These are phyloP conservation scores for Acrocyrtus sp. DNA, from an alignment of 2,888 invertebrate genomes.

Conservation along the genomic window DNA sequence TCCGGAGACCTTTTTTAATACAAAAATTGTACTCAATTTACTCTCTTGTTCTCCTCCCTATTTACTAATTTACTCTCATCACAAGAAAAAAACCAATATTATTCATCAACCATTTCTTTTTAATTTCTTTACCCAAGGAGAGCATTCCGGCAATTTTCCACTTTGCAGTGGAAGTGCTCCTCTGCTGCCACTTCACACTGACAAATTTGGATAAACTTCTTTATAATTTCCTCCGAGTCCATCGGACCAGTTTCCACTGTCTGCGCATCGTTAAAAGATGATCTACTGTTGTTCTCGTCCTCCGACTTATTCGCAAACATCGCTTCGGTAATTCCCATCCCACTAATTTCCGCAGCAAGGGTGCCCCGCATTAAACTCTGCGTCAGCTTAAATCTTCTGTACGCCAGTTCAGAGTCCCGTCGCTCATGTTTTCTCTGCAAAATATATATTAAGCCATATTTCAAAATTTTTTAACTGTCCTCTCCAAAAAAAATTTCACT, in stretches of 20 bases:
- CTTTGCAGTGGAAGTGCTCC: conserved; percentile 89
- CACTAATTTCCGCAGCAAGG: conserved; percentile 58
- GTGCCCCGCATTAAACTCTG: conserved; percentile 70
- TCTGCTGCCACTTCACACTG: conserved; percentile 66
- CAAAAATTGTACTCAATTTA: conserved; percentile 45
- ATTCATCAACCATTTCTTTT: no score
- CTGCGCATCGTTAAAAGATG: conserved; percentile 52
- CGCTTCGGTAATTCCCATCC: conserved; percentile 44
- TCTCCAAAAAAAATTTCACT: no score
- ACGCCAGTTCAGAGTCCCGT: conserved; percentile 89
- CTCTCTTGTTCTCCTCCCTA: no score
- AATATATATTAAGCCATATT: not conserved
- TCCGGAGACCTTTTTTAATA: conserved; percentile 67
- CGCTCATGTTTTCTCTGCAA: conserved; percentile 88
- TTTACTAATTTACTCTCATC: no score
- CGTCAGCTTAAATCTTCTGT: conserved; percentile 78
- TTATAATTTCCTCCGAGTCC: conserved; percentile 59
- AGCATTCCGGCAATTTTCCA: conserved; percentile 79
- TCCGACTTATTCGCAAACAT: conserved; percentile 57
- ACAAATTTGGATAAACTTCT: conserved; percentile 62
- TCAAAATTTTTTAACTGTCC: no score
- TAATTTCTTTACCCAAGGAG: conserved; percentile 71
- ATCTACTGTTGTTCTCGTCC: conserved; percentile 62
- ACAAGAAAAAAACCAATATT: not conserved
- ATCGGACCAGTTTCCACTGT: conserved; percentile 1